phyloP scores from a whole-genome alignment of 2,113 vertebrate species.

The Lasiurus borealis region DNA sequence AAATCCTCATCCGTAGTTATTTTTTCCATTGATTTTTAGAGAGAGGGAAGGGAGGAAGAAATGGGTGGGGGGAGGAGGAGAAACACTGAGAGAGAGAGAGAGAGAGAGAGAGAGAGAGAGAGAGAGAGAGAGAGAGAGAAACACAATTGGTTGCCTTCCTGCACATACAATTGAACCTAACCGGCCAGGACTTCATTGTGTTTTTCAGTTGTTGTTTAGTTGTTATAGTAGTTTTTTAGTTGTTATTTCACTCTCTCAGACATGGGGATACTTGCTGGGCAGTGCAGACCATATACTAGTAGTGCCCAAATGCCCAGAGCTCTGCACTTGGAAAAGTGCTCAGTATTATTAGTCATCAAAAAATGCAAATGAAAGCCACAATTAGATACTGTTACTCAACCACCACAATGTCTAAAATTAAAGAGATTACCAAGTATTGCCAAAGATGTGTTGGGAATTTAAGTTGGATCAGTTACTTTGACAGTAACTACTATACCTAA shows the following conservation, averaged over 20 bases:
- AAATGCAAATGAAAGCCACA: conserved; percentile 40
- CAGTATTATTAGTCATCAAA: background rate
- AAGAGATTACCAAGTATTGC: conserved; percentile 28
- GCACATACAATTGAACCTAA: too few species aligned
- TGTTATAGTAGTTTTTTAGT: background rate
- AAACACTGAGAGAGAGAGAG: too few species aligned
- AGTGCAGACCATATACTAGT: background rate
- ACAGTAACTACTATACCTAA: background rate
- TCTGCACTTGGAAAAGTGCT: background rate
- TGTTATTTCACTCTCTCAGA: background rate
- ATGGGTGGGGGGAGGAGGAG: too few species aligned
- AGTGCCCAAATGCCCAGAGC: background rate
- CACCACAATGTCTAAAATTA: background rate
- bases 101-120: too few species aligned
- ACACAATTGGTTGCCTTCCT: too few species aligned
- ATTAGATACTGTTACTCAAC: background rate
- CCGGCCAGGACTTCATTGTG: background rate
- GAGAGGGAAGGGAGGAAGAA: too few species aligned
- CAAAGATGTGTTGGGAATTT: background rate
- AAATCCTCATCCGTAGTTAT: background rate
- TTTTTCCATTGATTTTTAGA: too few species aligned
- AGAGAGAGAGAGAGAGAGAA: too few species aligned
- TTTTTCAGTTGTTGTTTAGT: conserved; percentile 7
- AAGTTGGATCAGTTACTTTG: background rate
- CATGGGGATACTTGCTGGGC: background rate